A percentile compares a stretch with the other conserved stretches of the same genome.
Conservation (phyloP, 1,140 invertebrate genomes). For the Coenobita brevimanus region DNA sequence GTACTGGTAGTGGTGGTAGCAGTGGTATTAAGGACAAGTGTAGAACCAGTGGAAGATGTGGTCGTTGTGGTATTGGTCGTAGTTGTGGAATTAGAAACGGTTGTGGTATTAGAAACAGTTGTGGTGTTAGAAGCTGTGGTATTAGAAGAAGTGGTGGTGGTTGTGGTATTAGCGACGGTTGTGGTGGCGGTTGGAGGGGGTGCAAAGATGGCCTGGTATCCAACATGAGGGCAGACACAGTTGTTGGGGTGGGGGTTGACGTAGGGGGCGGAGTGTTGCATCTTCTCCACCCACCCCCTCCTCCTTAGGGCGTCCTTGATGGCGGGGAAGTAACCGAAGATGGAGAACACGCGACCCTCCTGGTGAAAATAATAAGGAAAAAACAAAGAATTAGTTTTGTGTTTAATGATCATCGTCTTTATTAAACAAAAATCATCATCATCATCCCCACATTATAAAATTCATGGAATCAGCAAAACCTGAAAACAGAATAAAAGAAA, state of each 20-base stretch:
- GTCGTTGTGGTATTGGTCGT: background rate
- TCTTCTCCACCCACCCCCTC: slow-evolving; percentile 77
- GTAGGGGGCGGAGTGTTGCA: slow-evolving; percentile 68
- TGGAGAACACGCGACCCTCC: slow-evolving; percentile 76
- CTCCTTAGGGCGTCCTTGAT: slow-evolving; percentile 74
- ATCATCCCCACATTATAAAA: too few relatives aligned
- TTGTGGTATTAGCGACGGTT: background rate
- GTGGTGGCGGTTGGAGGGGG: slow-evolving; percentile 47
- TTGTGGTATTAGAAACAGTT: background rate
- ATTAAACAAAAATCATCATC: too few relatives aligned
- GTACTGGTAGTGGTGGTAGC: slow-evolving; percentile 3
- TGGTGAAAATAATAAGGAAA: slow-evolving; percentile 70
- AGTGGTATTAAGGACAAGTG: background rate
- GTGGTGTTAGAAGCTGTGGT: background rate
- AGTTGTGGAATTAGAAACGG: too few relatives aligned
- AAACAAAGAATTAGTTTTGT: too few relatives aligned
- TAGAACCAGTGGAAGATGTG: background rate
- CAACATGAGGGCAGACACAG: slow-evolving; percentile 67
- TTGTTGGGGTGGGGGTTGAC: slow-evolving; percentile 68
- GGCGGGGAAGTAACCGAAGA: slow-evolving; percentile 76
- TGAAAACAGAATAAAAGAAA: too few relatives aligned
- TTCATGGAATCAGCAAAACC: too few relatives aligned
- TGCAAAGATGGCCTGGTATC: slow-evolving; percentile 70
- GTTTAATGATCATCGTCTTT: too few relatives aligned
- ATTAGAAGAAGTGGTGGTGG: background rate